Conservation (phyloP, 2,888 invertebrate species). For the Tenthredo amoena region DNA sequence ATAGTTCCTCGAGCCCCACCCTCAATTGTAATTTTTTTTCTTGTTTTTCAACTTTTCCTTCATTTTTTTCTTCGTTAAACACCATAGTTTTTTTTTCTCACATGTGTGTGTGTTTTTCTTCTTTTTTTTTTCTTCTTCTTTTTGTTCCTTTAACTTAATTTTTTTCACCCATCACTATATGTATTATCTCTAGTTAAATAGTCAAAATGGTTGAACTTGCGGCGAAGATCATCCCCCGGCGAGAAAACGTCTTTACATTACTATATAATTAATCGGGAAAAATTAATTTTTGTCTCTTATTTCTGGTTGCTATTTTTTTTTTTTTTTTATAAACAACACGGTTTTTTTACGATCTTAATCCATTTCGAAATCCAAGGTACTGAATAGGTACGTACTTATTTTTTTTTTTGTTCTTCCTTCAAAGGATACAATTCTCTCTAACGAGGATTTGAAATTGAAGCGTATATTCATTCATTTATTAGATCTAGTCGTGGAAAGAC, state of each 20-base stretch:
- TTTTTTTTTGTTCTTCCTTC: background rate
- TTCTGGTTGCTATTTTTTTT: background rate
- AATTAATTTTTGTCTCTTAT: background rate
- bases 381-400: too few species aligned
- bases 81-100: background rate
- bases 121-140: too few species aligned
- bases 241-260: background rate
- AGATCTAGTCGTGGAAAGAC: background rate
- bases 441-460: background rate
- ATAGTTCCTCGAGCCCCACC: conserved; percentile 9
- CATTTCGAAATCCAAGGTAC: background rate
- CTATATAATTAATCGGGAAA: background rate
- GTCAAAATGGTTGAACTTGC: background rate
- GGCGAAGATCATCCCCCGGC: background rate
- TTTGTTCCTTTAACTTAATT: too few species aligned
- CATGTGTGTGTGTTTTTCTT: background rate
- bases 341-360: background rate
- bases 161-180: background rate
- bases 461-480: background rate
- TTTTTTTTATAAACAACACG: background rate
- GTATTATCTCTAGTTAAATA: background rate
- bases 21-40: background rate
- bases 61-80: background rate
- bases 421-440: background rate
- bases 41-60: background rate